phyloP scores from a whole-genome alignment of 2,888 invertebrate genomes.

The Nemoura dubitans region DNA sequence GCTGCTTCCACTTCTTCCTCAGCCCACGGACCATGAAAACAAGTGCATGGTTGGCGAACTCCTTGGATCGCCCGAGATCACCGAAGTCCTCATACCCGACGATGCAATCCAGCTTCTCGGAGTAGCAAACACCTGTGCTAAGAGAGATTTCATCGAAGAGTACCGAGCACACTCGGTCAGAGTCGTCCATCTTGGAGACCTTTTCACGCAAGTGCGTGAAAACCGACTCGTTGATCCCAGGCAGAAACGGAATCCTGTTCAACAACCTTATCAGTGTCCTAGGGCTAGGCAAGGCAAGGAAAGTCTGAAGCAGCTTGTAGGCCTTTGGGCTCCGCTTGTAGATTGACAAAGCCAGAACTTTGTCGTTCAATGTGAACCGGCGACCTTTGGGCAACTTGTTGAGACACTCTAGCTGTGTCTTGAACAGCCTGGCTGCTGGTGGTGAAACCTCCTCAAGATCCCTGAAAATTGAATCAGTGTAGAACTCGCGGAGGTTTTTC shows the following conservation, averaged over 20 bases:
- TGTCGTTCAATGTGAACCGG: constrained; percentile 40
- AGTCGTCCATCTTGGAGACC: constrained; percentile 16
- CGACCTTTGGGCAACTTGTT: constrained; percentile 32
- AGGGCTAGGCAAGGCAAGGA: constrained; percentile 41
- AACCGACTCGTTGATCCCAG: constrained; percentile 37
- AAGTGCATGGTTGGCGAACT: constrained; percentile 45
- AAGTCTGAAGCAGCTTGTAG: constrained; percentile 37
- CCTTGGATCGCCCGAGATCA: constrained; percentile 37
- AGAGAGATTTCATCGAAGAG: constrained; percentile 44
- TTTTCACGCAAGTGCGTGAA: constrained; percentile 28
- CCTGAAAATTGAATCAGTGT: background rate
- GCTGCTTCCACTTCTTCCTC: constrained; percentile 43
- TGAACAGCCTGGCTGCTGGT: constrained; percentile 26
- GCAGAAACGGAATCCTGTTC: constrained; percentile 39
- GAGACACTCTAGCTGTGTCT: background rate
- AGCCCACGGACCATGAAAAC: constrained; percentile 47
- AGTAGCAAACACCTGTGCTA: constrained; percentile 23
- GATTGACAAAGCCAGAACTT: constrained; percentile 41
- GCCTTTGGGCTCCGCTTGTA: constrained; percentile 43
- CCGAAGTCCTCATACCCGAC: constrained; percentile 46
- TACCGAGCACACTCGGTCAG: constrained; percentile 39
- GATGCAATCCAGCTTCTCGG: constrained; percentile 37
- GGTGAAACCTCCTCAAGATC: constrained; percentile 26
- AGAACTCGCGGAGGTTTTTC: background rate
- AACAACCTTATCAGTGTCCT: constrained; percentile 39